Conservation (phyloP, 2,113 vertebrate species). For the Danionella cerebrum region DNA sequence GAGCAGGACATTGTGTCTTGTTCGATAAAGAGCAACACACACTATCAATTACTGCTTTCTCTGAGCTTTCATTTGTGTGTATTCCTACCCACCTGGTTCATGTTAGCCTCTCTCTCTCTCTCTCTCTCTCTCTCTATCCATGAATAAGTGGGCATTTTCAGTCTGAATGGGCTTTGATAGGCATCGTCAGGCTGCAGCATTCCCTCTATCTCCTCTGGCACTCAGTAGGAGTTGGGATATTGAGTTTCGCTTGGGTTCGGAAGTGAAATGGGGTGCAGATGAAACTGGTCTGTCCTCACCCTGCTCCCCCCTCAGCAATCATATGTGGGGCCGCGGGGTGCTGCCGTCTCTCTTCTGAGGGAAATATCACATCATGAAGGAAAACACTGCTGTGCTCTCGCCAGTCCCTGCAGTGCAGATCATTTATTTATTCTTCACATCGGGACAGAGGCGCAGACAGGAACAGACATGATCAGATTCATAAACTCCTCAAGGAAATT, state of each 20-base stretch:
- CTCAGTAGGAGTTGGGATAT: conserved; percentile 35
- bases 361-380: conserved; percentile 38
- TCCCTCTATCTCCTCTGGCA: conserved; percentile 20
- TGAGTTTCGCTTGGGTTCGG: conserved; percentile 40
- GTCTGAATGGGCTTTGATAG: conserved; percentile 18
- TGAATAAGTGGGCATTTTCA: conserved; percentile 25
- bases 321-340: neutral
- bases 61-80: conserved; percentile 20
- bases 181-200: conserved; percentile 2
- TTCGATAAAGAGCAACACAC: conserved; percentile 6
- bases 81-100: conserved; percentile 9
- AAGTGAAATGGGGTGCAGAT: conserved; percentile 33
- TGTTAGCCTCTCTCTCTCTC: neutral
- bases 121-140: neutral
- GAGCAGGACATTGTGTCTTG: conserved; percentile 2
- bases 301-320: neutral
- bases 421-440: conserved; percentile 7
- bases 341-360: conserved; percentile 21
- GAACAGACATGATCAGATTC: conserved; percentile 2
- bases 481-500: neutral
- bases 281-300: conserved; percentile 14
- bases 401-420: neutral
- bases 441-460: neutral
- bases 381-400: conserved; percentile 19
- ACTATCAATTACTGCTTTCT: conserved; percentile 21